Conservation (phyloP, 2,113 vertebrate genomes). For the Carassius gibelio region DNA sequence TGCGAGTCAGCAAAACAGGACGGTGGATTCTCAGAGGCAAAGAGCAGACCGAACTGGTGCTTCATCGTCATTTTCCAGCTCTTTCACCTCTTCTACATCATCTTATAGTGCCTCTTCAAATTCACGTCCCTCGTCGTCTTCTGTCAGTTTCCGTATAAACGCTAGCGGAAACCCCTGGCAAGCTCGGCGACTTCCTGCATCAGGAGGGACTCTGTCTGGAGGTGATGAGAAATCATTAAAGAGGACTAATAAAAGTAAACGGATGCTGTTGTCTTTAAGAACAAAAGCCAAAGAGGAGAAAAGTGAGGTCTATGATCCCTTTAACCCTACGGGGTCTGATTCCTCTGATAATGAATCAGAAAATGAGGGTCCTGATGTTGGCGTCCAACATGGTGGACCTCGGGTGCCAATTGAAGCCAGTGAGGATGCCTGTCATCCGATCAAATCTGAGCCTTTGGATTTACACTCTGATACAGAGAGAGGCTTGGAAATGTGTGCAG, state of each 20-base stretch:
- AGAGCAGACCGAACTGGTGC: slow-evolving; percentile 47
- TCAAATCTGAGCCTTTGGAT: slow-evolving; percentile 66
- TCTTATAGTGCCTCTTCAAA: slow-evolving; percentile 49
- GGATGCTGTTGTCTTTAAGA: slow-evolving; percentile 61
- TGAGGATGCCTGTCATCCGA: slow-evolving; percentile 23
- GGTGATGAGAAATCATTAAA: slow-evolving; percentile 76
- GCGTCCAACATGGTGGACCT: not conserved
- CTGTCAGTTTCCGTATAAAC: slow-evolving; percentile 89
- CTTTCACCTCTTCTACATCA: slow-evolving; percentile 56
- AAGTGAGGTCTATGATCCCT: slow-evolving; percentile 91
- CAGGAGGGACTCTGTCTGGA: slow-evolving; percentile 65
- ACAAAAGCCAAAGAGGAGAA: slow-evolving; percentile 70
- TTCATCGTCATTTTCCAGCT: slow-evolving; percentile 69
- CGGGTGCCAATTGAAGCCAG: slow-evolving; percentile 30
- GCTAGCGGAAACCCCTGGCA: slow-evolving; percentile 86
- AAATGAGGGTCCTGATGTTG: slow-evolving; percentile 10
- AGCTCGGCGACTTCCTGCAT: slow-evolving; percentile 72
- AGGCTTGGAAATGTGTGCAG: slow-evolving; percentile 11
- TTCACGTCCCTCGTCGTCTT: slow-evolving; percentile 58
- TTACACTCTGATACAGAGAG: slow-evolving; percentile 49
- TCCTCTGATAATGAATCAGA: slow-evolving; percentile 74
- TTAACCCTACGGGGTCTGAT: slow-evolving; percentile 91
- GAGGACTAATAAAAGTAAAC: slow-evolving; percentile 65
- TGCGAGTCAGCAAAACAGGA: slow-evolving; percentile 58
- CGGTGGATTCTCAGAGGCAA: slow-evolving; percentile 68